Base-by-base conservation (phyloP, 2,888 invertebrate species). In the Dicycla oo region DNA sequence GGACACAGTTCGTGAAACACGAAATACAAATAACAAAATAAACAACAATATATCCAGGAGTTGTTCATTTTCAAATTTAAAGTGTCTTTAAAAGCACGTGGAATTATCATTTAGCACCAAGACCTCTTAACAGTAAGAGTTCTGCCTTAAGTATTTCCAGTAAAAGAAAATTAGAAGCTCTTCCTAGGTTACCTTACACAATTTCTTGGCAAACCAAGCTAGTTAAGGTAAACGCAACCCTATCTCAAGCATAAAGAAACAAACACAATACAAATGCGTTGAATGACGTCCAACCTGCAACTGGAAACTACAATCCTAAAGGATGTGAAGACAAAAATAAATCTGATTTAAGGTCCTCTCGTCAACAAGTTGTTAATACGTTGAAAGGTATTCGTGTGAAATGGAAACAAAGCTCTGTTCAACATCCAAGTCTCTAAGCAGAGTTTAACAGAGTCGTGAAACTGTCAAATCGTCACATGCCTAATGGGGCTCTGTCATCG, bases 401-500 rank as follows among this genome's bases (percentile, higher is more conserved):
- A 87, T 84, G 78, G 88, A 87, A 88, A 91, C 88, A 85, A 86
- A 88, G 88, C 87, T 84, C 88, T 84, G 84, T 90, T 88, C 78
- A 89, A 88, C 90, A 91, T 93, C 91, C 87, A 88, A 92, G 66
- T 66, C 83, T 86, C 83, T 83, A 88, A 80, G 81, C 82, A 61
- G 61, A 81, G 83, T 87, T 88, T 86, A 91, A 90, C 81, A 87
- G 85, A 88, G 88, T 92, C 88, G 90, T 89, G 90, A 90, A 91
- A 88, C 90, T 91, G 92, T 94, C 94, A 91, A 90, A 91, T 94
- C 94, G 91, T 94, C 95, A 94, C 94, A 87, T 88, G 86, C 85
- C 90, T 95, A 95, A 95, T 95, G 93, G 93, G 92, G 89, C 89
- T 93, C 92, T 93, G 94, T 34, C 34, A 34, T 95, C 95, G n/a